Evolutionary conservation across 2,113 vertebrate species (phyloP).

Genomic region (Clarias gariepinus): DNA sequence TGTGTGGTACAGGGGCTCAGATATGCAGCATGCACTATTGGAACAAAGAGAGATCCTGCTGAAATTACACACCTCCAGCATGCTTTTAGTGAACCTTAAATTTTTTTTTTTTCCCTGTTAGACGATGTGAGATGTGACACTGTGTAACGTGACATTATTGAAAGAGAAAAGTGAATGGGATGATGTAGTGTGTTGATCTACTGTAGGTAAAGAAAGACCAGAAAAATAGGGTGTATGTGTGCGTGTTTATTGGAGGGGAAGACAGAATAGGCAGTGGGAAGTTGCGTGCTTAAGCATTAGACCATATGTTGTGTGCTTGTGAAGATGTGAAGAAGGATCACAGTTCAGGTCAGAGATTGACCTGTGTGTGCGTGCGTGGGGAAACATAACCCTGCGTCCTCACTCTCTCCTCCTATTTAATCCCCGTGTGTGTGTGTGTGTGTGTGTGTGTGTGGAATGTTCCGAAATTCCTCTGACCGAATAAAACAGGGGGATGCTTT

Average conservation of each 20-base stretch:
- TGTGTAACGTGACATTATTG: neutral
- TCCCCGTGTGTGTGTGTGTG: constrained; percentile 51
- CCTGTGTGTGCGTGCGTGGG: constrained; percentile 48
- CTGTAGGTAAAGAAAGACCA: neutral
- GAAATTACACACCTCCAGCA: neutral
- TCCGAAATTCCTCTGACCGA: constrained; percentile 55
- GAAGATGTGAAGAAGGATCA: constrained; percentile 6
- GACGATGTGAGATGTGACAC: neutral
- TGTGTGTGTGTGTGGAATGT: constrained; percentile 57
- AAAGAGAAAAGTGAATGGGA: neutral
- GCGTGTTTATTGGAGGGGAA: neutral
- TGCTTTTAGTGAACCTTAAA: neutral
- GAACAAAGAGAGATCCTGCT: neutral
- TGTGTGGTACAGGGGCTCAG: neutral
- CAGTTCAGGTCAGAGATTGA: constrained; percentile 23
- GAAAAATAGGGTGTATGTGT: neutral
- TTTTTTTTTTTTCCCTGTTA: neutral
- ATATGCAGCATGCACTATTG: neutral
- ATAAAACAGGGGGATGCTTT: constrained; percentile 37
- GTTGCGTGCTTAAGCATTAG: neutral
- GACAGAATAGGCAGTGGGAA: neutral
- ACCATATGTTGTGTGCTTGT: constrained; percentile 30
- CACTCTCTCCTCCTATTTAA: neutral
- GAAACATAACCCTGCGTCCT: neutral
- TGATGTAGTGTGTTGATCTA: neutral